Percentiles rank a stretch among this genome's conserved stretches.
Conservation (phyloP, 2,888 invertebrate species). For the Zygaena filipendulae region DNA sequence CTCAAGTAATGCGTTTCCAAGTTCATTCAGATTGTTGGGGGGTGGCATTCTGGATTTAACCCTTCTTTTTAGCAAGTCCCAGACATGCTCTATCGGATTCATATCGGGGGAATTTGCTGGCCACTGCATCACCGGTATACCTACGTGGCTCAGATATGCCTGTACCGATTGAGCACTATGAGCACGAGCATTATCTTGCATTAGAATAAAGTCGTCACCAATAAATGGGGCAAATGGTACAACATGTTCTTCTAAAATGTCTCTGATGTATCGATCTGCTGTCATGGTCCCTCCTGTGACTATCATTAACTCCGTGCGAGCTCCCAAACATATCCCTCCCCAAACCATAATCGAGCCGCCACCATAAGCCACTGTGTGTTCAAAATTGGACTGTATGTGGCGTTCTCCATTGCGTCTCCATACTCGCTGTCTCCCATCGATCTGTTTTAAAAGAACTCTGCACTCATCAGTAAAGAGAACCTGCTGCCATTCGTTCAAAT, state of each 20-base stretch:
- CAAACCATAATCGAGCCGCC: slow-evolving; percentile 8
- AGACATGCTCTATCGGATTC: slow-evolving; percentile 2
- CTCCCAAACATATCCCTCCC: slow-evolving; percentile 8
- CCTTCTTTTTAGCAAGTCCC: slow-evolving; percentile 2
- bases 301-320: slow-evolving; percentile 7
- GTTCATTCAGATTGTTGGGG: not conserved
- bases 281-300: slow-evolving; percentile 7
- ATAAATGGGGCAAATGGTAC: slow-evolving; percentile 7
- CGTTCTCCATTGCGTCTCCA: not conserved
- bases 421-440: too few relatives aligned
- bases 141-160: not conserved
- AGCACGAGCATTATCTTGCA: slow-evolving; percentile 5
- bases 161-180: slow-evolving; percentile 1
- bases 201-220: slow-evolving; percentile 4
- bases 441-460: too few relatives aligned
- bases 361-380: slow-evolving; percentile 6
- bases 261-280: slow-evolving; percentile 7
- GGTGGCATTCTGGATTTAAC: slow-evolving; percentile 3
- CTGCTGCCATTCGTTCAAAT: too few relatives aligned
- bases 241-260: slow-evolving; percentile 6
- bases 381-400: slow-evolving; percentile 4
- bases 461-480: too few relatives aligned
- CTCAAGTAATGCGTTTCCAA: slow-evolving; percentile 3
- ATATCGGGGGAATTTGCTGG: slow-evolving; percentile 1
- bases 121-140: slow-evolving; percentile 1